Percentiles rank a stretch among this genome's conserved stretches.
Evolutionary conservation across 2,113 vertebrate species (phyloP).

Genomic region (zebrafish (Danio rerio)): GRCz12tu NC_133190.1:27089501-27090000

Average conservation of each 20-base stretch:
- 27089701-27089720: too few species aligned
- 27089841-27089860: background rate
- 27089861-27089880: background rate
- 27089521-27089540: background rate
- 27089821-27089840: background rate
- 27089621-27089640: background rate
- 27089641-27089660: background rate
- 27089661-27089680: too few species aligned
- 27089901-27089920: background rate
- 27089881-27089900: background rate
- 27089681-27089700: too few species aligned
- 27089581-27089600: background rate
- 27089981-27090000: slow-evolving; percentile 20
- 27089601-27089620: too few species aligned
- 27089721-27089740: too few species aligned
- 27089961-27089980: slow-evolving; percentile 25
- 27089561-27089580: background rate
- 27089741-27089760: too few species aligned
- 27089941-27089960: slow-evolving; percentile 14
- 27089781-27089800: background rate
- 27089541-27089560: background rate
- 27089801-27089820: background rate
- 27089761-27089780: background rate
- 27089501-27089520: too few species aligned
- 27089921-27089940: background rate